These are phyloP conservation scores for Brachionus rubens DNA, from an alignment of 1,140 invertebrate genomes.

Conservation along the genomic window DNA sequence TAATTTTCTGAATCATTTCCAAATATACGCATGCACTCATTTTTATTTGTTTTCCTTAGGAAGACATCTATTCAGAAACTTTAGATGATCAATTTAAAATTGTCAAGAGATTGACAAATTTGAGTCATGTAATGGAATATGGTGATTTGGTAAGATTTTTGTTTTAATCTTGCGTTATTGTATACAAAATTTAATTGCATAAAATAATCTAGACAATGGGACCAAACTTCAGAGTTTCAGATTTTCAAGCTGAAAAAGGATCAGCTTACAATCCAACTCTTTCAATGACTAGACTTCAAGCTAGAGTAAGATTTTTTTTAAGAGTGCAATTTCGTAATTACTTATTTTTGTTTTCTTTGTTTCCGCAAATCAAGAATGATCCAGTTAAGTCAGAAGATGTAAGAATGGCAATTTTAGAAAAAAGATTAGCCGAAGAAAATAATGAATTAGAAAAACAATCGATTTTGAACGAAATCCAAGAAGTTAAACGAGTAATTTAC, in stretches of 20 bases:
- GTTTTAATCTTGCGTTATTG: background rate
- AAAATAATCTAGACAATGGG: background rate
- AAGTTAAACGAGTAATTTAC: background rate
- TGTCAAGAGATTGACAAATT: slow-evolving; percentile 65
- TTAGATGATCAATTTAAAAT: slow-evolving; percentile 64
- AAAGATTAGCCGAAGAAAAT: slow-evolving; percentile 49
- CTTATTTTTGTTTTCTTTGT: slow-evolving; percentile 7
- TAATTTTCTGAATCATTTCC: background rate
- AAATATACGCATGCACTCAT: background rate
- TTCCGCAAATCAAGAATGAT: slow-evolving; percentile 51
- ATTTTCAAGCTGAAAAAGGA: slow-evolving; percentile 32
- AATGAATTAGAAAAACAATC: slow-evolving; percentile 11
- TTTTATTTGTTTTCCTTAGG: slow-evolving; percentile 52
- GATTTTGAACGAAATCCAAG: background rate
- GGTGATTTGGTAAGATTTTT: slow-evolving; percentile 60
- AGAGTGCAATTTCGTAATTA: background rate
- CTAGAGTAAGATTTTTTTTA: too few relatives aligned
- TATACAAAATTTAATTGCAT: background rate
- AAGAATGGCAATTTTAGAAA: slow-evolving; percentile 54
- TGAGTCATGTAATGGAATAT: slow-evolving; percentile 66
- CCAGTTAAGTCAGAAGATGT: slow-evolving; percentile 58
- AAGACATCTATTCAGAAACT: slow-evolving; percentile 63
- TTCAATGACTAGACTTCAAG: background rate
- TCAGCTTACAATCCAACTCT: slow-evolving; percentile 5
- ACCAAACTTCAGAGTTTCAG: background rate